phyloP scores from a whole-genome alignment of 30 jellyfish, hydroid and myxozoan species.

The Pelagia noctiluca region DNA sequence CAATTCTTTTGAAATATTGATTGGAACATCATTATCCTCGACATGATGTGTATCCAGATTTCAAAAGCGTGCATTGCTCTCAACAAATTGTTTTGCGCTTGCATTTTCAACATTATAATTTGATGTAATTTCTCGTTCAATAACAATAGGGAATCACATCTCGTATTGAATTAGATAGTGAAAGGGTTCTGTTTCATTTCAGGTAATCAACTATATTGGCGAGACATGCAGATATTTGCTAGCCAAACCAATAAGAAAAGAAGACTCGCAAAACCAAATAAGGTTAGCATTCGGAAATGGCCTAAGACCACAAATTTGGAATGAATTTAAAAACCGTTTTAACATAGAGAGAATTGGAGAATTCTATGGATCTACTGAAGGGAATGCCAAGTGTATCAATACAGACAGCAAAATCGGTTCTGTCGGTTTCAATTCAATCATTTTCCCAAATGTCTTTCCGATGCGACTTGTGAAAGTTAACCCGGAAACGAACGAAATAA shows the following conservation, averaged over 20 bases:
- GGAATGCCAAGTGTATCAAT: constrained; percentile 87
- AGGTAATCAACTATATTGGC: constrained; percentile 89
- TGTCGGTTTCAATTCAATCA: constrained; percentile 87
- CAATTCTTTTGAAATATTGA: too few species aligned
- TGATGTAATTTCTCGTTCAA: too few species aligned
- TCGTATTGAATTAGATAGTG: too few species aligned
- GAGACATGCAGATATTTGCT: constrained; percentile 96
- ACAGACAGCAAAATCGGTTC: constrained; percentile 80
- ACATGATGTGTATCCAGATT: too few species aligned
- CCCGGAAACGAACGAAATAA: constrained; percentile 80
- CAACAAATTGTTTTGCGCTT: too few species aligned
- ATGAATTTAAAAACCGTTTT: constrained; percentile 88
- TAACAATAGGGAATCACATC: too few species aligned
- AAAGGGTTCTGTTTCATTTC: too few species aligned
- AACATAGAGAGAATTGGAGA: constrained; percentile 81
- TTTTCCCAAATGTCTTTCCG: constrained; percentile 78
- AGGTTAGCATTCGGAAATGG: constrained; percentile 95
- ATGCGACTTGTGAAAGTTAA: constrained; percentile 68
- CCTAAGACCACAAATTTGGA: constrained; percentile 89
- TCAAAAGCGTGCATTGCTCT: too few species aligned
- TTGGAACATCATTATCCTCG: too few species aligned
- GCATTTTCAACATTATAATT: too few species aligned
- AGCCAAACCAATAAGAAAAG: constrained; percentile 68
- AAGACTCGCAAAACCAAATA: constrained; percentile 71
- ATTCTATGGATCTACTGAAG: constrained; percentile 98